Conservation (phyloP, 2,888 invertebrate species). For the Cotesia congregata region DNA sequence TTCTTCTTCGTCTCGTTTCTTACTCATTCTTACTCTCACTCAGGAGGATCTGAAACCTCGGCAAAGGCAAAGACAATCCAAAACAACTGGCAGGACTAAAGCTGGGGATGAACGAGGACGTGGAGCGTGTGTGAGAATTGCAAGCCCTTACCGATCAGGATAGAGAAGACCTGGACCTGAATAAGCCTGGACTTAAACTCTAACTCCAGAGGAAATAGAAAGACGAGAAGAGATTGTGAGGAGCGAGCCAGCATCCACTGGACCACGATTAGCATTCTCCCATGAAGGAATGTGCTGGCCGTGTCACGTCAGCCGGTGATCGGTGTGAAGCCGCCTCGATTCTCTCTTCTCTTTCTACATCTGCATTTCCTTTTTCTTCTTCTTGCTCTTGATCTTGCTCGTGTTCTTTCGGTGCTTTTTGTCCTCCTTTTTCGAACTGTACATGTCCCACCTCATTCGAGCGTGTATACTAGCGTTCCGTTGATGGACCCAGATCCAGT, state of each 20-base stretch:
- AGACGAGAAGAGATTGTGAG: conserved; percentile 45
- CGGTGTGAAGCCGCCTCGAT: conserved; percentile 62
- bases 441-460: conserved; percentile 26
- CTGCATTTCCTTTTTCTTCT: conserved; percentile 29
- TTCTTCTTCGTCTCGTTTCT: too few species aligned
- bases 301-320: conserved; percentile 64
- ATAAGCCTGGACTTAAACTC: conserved; percentile 36
- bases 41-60: too few species aligned
- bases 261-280: conserved; percentile 64
- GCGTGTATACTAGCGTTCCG: conserved; percentile 45
- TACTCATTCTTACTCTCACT: too few species aligned
- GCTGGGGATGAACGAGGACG: conserved; percentile 22
- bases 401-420: conserved; percentile 26
- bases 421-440: conserved; percentile 34
- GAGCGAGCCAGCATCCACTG: conserved; percentile 57
- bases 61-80: background rate
- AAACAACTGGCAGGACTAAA: background rate
- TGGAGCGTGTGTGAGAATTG: background rate
- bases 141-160: background rate
- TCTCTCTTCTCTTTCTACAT: conserved; percentile 48
- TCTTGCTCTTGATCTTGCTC: conserved; percentile 25
- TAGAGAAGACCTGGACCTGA: background rate
- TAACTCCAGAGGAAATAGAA: conserved; percentile 43
- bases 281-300: conserved; percentile 64
- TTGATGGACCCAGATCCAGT: conserved; percentile 27